Evolutionary conservation across 2,113 vertebrate genomes (phyloP).

Genomic region (Gulo gulo): DNA sequence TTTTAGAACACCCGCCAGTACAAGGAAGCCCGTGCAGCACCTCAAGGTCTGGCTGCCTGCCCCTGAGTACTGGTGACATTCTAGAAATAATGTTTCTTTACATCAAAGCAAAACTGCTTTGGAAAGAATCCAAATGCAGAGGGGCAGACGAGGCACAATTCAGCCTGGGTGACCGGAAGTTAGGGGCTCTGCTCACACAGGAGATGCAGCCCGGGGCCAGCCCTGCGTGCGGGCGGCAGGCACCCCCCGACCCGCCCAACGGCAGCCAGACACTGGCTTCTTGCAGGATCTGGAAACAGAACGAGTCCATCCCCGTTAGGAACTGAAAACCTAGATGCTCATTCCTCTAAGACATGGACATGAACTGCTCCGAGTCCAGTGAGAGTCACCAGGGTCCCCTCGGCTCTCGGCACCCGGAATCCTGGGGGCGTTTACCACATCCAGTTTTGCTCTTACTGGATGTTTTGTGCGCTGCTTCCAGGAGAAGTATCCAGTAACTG

Average conservation of each 20-base stretch:
- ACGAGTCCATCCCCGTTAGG: no score
- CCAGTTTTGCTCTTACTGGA: background rate
- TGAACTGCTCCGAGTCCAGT: background rate
- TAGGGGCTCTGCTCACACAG: background rate
- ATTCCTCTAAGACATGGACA: background rate
- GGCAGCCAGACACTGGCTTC: background rate
- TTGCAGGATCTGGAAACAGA: background rate
- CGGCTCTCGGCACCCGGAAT: accelerated
- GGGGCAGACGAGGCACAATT: background rate
- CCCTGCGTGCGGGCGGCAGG: accelerated
- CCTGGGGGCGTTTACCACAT: background rate
- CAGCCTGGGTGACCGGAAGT: background rate
- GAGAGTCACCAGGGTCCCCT: background rate
- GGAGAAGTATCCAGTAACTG: background rate
- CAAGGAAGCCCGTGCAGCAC: accelerated
- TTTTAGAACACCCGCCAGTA: background rate
- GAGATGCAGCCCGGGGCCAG: background rate
- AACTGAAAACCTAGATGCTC: background rate
- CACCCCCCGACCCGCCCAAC: accelerated
- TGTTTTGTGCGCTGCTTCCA: background rate
- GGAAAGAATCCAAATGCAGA: background rate
- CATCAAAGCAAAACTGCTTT: background rate
- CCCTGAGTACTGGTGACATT: background rate
- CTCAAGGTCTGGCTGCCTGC: background rate
- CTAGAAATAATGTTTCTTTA: background rate